Base-by-base conservation (phyloP, 2,888 invertebrate genomes). In the Zaprionus bogoriensis region DNA sequence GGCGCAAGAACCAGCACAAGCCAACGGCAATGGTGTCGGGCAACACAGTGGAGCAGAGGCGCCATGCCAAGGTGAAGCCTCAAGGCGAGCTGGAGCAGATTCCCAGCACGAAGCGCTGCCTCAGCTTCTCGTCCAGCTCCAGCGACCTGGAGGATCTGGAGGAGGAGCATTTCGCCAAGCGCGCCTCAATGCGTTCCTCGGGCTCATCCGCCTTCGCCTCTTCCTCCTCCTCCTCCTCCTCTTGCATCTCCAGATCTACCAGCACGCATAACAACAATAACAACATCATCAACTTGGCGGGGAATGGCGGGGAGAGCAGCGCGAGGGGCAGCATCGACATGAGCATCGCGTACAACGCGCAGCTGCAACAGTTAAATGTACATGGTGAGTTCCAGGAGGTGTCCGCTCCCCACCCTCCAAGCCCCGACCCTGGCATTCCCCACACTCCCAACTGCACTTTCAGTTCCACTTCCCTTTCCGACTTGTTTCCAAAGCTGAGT, bases 331-430 rank as follows among this genome's bases (percentile, higher is more conserved):
- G 93, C 2, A 92, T 95, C 76, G 94, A 95, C 79, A 90, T 95
- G 78, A 93, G 93, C 86, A 93, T 94, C 61, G 91, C 47, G 3
- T 81, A 69, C 45, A 57, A 92, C 36, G 92, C 92, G 20, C 92
- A 92, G 28, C 92, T 92, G 70, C 92, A 93, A 67, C 91, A 92
- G 59, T 93, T 95, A 87, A 93, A 94, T 91, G 93, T 95, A 82
- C 94, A 94, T 92, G 94, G 94, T 95, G 92, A 94, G 94, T 93
- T 87, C 77, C 83, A 80, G 48, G 20, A 14, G 14, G 17, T n/a
- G 42, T 25, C 22, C 23, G 30, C 36, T 4, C 23, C 39, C 52
- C 38, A 9, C n/a, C n/a, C n/a, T n/a, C n/a, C n/a, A n/a, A n/a
- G 9, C 4, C 22, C n/a, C 12, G 9, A 12, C 4, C 28, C 28